Base-by-base conservation (phyloP, 2,888 invertebrate genomes). In the Amiota minor region DNA sequence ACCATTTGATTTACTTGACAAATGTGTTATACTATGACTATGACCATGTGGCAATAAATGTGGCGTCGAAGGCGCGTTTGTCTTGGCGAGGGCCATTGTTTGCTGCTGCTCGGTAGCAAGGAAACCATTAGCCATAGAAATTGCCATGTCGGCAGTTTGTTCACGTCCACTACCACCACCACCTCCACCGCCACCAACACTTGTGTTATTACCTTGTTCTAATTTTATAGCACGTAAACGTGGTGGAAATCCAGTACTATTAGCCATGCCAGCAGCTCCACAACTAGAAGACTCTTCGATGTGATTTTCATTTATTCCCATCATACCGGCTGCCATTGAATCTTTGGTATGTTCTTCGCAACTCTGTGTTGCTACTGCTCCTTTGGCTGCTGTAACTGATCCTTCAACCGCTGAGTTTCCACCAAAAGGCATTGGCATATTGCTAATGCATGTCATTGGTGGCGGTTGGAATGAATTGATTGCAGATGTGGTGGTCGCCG, bases 271-370 rank as follows among this genome's bases (percentile, higher is more conserved):
- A 45, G 16, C 55, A 14, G 20, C 18, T 55, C 12, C 50, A 23
- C 35, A 11, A 59, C 35, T 23, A 35, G 73, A 62, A 8, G 35
- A 35, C 2, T 35, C 35, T 6, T 35, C 35, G 6, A 35, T 4
- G 6, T 35, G 35, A 35, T 35, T 64, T 64, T 74, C 71, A 3
- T 12, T 55, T 67, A 55, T 75, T 67, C 64, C 78, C 75, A 74
- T 81, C 53, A 76, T 23, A 20, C 53, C 53, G 14, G 35, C 20
- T 78, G 72, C 35, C 35, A 76, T 81, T 18, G 79, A 80, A 76
- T 86, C 88, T 85, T 87, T 87, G 86, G 86, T 84, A 70, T 84
- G 81, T 12, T 86, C 84, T 8, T 80, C 77, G 50, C 67, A 70
- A 49, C 53, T 62, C 14, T 18, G 49, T 8, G 9, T 50, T 12